Evolutionary conservation across 1,140 invertebrate genomes (phyloP), one percentile per base, ranked within the genome.

Genomic region (Camponotus floridanus): DNA sequence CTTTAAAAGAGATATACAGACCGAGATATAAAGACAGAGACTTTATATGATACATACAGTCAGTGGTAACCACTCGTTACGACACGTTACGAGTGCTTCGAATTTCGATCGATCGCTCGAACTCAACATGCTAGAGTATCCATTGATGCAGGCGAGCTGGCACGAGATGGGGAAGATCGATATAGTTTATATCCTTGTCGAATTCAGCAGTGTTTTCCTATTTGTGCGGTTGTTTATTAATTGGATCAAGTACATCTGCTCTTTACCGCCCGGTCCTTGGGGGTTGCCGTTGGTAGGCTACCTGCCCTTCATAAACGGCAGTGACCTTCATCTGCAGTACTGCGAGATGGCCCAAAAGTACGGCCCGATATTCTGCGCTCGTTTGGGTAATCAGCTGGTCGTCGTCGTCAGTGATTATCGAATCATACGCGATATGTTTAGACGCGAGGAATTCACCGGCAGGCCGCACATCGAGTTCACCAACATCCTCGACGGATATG

Each of bases 331-430:
- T 94, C 96, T 98, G n/a, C 96, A 97, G 15, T 98, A 97, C 94
- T 95, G 96, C 87, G 96, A 97, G 83, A 94, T 98, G 87, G 96
- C 97, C 15, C 96, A 96, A 76, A 96, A 96, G 83, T 98, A 98
- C 92, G 98, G 98, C 0, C 95, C 96, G 0, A 96, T 98, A 68
- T 98, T 98, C 94, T 98, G 97, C n/a, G 96, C 97, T 0, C 95
- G 96, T 31, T 95, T 98, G 1, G 98, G 98, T 36, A 97, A 96
- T 85, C 97, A 98, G 90, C 95, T 98, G 6, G 97, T 98, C 11
- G 97, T 99, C 18, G 97, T 99, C 8, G 95, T 99, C 81, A 98
- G 97, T 94, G 98, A 99, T 95, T 97, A 98, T 92, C 96, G 97
- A 89, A 95, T 97, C 89, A 98, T 99, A 86, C 95, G 98, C 73